phyloP scores from a whole-genome alignment of 2,797 vertebrate genomes.

The Astyanax mexicanus region DNA sequence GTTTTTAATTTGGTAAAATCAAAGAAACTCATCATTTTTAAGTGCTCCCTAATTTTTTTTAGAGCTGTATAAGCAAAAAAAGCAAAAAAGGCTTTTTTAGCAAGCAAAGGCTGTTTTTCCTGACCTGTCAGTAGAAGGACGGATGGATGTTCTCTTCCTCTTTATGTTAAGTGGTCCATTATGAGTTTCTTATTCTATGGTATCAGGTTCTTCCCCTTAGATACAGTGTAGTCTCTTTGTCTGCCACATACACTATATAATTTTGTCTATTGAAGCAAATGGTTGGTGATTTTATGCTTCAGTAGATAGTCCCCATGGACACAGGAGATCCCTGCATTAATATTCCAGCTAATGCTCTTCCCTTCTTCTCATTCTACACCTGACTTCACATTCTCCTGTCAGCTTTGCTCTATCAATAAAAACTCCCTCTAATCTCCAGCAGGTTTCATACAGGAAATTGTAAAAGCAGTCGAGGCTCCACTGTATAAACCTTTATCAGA shows the following conservation, averaged over 20 bases:
- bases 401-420: not conserved
- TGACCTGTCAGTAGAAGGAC: not conserved
- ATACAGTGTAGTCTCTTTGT: not conserved
- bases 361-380: conserved; percentile 5
- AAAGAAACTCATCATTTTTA: no score
- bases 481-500: not conserved
- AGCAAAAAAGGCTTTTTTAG: no score
- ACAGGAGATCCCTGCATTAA: not conserved
- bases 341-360: conserved; percentile 22
- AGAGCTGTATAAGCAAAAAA: no score
- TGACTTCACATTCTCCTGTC: conserved; percentile 5
- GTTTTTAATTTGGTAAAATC: no score
- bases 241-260: not conserved
- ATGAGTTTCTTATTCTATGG: not conserved
- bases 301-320: not conserved
- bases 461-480: not conserved
- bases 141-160: not conserved
- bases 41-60: no score
- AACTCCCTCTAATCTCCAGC: not conserved
- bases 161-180: not conserved
- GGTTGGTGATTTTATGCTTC: no score
- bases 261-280: not conserved
- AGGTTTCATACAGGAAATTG: not conserved
- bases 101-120: not conserved
- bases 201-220: not conserved